phyloP scores from a whole-genome alignment of 2,888 invertebrate species.

The Tupiocoris notatus region DNA sequence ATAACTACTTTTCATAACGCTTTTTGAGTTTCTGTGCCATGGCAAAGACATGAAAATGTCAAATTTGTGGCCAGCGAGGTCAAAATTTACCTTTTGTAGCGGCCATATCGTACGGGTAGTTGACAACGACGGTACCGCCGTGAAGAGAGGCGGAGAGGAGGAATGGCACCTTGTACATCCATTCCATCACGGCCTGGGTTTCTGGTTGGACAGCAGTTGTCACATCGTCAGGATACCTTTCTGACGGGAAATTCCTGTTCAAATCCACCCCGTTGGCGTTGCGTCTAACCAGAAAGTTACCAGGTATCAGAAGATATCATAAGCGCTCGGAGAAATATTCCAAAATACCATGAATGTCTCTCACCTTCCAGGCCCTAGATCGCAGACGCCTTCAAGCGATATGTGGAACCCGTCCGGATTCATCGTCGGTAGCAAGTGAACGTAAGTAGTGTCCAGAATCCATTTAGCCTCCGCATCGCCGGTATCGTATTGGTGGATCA shows the following conservation, averaged over 20 bases:
- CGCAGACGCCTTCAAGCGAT: conserved; percentile 51
- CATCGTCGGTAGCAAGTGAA: conserved; percentile 65
- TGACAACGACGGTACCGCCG: conserved; percentile 67
- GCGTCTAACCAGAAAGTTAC: too few relatives aligned
- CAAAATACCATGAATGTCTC: too few relatives aligned
- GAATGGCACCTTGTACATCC: conserved; percentile 61
- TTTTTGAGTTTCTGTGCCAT: too few relatives aligned
- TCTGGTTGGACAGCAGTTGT: conserved; percentile 57
- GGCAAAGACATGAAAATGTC: too few relatives aligned
- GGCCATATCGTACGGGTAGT: conserved; percentile 64
- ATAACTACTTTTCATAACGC: too few relatives aligned
- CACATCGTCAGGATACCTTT: background rate
- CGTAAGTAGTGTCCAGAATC: conserved; percentile 60
- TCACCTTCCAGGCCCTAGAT: conserved; percentile 35
- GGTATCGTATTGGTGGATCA: background rate
- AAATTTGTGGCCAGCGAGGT: too few relatives aligned
- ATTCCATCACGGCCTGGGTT: conserved; percentile 60
- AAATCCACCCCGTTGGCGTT: conserved; percentile 53
- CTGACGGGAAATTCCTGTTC: conserved; percentile 67
- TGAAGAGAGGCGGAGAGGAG: conserved; percentile 65
- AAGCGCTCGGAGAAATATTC: too few relatives aligned
- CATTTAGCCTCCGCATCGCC: conserved; percentile 53
- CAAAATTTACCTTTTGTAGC: conserved; percentile 7
- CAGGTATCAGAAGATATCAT: too few relatives aligned
- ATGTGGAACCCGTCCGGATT: conserved; percentile 64